These are phyloP conservation scores for Cheirogaleus medius DNA, from an alignment of 2,113 vertebrate genomes.

Conservation along the genomic window DNA sequence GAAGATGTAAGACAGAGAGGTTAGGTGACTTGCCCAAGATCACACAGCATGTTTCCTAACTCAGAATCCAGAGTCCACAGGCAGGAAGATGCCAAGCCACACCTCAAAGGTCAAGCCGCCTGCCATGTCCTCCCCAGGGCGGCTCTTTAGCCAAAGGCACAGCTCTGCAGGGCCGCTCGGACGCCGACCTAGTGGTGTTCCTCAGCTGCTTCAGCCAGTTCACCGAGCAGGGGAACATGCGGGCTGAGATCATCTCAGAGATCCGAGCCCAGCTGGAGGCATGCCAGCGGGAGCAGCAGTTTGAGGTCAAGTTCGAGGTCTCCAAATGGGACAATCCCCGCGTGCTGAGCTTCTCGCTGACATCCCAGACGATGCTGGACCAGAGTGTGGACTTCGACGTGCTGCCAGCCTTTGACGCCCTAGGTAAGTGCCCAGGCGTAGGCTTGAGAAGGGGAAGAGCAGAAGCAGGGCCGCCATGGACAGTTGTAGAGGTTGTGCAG, in stretches of 20 bases:
- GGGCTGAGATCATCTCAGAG: background rate
- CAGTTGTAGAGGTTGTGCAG: background rate
- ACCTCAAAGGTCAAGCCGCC: background rate
- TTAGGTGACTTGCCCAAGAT: background rate
- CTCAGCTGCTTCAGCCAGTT: constrained; percentile 54
- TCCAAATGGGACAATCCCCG: constrained; percentile 49
- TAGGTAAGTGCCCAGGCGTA: background rate
- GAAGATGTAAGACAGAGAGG: background rate
- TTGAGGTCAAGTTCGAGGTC: constrained; percentile 49
- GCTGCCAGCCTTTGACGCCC: constrained; percentile 70
- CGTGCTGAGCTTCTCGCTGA: constrained; percentile 60
- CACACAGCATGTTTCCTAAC: background rate
- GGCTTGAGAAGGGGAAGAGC: background rate
- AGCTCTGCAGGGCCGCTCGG: background rate
- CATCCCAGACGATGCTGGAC: background rate
- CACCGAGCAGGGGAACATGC: background rate
- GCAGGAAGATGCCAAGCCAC: too few species aligned
- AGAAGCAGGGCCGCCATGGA: background rate
- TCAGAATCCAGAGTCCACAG: background rate
- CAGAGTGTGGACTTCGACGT: constrained; percentile 70
- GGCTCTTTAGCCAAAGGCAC: constrained; percentile 77
- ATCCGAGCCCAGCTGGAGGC: constrained; percentile 51
- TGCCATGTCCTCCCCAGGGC: constrained; percentile 15
- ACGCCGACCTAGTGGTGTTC: constrained; percentile 69
- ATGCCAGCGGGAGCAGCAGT: background rate